A percentile compares a stretch with the other conserved stretches of the same genome.
phyloP scores from a whole-genome alignment of 2,113 vertebrate species.

The Calyptomena viridis region DNA sequence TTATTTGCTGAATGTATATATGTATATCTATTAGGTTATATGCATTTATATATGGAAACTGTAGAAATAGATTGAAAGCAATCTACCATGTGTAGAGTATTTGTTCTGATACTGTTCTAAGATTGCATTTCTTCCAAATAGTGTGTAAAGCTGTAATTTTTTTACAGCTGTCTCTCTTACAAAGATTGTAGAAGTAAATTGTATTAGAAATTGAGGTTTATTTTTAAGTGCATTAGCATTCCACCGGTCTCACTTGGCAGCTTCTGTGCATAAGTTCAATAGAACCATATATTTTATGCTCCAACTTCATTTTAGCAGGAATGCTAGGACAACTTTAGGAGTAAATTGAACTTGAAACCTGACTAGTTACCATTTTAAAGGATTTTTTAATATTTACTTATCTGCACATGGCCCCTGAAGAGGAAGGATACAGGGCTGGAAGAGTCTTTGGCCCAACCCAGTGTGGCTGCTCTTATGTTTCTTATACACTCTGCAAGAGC shows the following conservation, averaged over 20 bases:
- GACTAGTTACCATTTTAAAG: not conserved
- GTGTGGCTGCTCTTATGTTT: not conserved
- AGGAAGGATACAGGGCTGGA: not conserved
- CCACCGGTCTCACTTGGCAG: not conserved
- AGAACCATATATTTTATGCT: not conserved
- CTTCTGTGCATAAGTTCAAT: not conserved
- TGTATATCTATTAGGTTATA: not conserved
- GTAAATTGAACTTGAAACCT: not conserved
- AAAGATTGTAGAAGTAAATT: conserved; percentile 24
- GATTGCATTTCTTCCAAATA: conserved; percentile 53
- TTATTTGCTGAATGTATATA: conserved; percentile 30
- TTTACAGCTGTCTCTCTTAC: conserved; percentile 19
- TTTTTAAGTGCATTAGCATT: conserved; percentile 29
- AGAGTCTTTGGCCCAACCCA: not conserved
- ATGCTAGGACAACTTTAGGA: not conserved
- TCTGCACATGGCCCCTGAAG: not conserved
- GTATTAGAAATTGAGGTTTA: conserved; percentile 28
- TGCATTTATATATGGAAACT: not conserved
- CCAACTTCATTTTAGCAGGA: not conserved
- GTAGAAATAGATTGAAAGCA: conserved; percentile 47
- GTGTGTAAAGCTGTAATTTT: conserved; percentile 8
- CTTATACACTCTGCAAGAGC: not conserved
- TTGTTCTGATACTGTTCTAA: conserved; percentile 43
- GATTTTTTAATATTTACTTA: not conserved
- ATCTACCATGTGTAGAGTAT: conserved; percentile 2